phyloP scores from a whole-genome alignment of 92 coral and sea anemone species.

The Zoanthus gigantus region DNA sequence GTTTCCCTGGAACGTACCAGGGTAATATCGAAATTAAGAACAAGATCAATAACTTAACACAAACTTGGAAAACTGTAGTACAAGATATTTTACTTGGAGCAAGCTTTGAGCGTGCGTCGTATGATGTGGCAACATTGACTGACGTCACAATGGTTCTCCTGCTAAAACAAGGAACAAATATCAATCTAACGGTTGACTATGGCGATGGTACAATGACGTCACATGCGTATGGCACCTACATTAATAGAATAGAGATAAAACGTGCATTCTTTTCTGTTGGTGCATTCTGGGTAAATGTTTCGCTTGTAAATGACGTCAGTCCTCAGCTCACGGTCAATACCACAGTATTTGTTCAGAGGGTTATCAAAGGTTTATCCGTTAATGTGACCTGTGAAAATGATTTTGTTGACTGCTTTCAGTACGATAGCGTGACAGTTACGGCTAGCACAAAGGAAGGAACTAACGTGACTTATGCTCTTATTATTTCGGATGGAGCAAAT shows the following conservation, averaged over 20 bases:
- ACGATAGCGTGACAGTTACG: slow-evolving; percentile 22
- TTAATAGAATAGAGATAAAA: background rate
- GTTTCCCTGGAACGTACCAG: background rate
- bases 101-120: background rate
- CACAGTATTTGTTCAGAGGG: background rate
- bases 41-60: background rate
- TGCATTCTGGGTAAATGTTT: background rate
- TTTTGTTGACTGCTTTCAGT: slow-evolving; percentile 20
- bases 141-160: background rate
- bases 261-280: background rate
- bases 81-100: slow-evolving; percentile 21
- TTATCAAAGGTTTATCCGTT: slow-evolving; percentile 1
- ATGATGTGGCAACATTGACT: background rate
- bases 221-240: background rate
- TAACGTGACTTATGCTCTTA: background rate
- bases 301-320: slow-evolving; percentile 9
- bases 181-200: background rate
- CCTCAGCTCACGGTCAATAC: background rate
- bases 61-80: slow-evolving; percentile 13
- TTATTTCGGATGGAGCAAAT: background rate
- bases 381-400: background rate
- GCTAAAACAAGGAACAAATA: slow-evolving; percentile 27
- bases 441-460: slow-evolving; percentile 3
- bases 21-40: background rate
- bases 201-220: slow-evolving; percentile 4